A percentile compares a stretch with the other conserved stretches of the same genome.
These are phyloP conservation scores for Drosophila dives DNA, from an alignment of 2,888 invertebrate species.

Conservation along the genomic window DNA sequence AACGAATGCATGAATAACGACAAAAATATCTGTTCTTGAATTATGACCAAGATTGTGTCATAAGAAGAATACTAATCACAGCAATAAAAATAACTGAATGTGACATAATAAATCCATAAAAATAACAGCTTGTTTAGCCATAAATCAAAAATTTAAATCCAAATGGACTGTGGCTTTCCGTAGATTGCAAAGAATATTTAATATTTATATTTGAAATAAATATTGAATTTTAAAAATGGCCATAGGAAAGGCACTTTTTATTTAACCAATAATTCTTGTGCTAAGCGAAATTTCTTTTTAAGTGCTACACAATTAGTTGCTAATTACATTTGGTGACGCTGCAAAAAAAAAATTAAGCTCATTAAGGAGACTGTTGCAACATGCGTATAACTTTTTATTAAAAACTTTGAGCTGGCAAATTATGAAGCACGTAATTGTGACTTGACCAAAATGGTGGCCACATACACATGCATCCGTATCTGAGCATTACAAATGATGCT, in stretches of 20 bases:
- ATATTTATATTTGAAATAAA: not conserved
- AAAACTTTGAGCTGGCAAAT: not conserved
- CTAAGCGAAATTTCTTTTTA: not conserved
- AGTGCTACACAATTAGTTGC: slow-evolving; percentile 37
- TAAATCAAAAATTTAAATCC: not conserved
- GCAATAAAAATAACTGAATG: slow-evolving; percentile 6
- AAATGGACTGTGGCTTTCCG: not conserved
- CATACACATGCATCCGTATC: slow-evolving; percentile 33
- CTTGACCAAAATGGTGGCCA: slow-evolving; percentile 24
- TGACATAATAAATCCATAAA: not conserved
- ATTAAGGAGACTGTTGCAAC: slow-evolving; percentile 19
- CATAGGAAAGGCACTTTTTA: not conserved
- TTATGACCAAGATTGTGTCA: slow-evolving; percentile 5
- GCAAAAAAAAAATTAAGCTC: slow-evolving; percentile 11
- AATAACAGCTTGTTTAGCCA: not conserved
- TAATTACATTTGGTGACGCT: slow-evolving; percentile 36
- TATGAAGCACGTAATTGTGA: slow-evolving; percentile 44
- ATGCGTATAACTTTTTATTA: slow-evolving; percentile 11
- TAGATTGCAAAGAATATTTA: not conserved
- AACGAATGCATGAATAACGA: slow-evolving; percentile 16
- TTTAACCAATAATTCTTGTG: not conserved
- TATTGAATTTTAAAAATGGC: not conserved
- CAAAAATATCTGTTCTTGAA: slow-evolving; percentile 14
- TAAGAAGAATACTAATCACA: not conserved
- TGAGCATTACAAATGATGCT: slow-evolving; percentile 48